Base-by-base conservation (phyloP, 2,797 vertebrate genomes). In the Craterocephalus amniculus region DNA sequence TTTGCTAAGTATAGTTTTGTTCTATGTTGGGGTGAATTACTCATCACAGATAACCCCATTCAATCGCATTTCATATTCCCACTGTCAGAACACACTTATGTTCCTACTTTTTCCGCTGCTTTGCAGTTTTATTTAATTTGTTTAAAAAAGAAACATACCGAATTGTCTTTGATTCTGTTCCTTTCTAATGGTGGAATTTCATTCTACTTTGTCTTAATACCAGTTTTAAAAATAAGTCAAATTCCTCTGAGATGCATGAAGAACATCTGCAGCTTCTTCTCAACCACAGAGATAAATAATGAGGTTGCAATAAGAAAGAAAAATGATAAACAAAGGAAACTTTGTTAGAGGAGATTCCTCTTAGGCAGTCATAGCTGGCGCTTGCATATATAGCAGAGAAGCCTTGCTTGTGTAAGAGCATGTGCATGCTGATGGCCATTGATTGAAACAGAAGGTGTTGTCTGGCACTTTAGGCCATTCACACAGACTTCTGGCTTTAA, bases 371-470 rank as follows among this genome's bases (percentile, higher is more conserved):
- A 20, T 79, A 72, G 77, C 74, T 85, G 77, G 62, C 88, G 73
- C 66, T 74, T 82, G 79, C 82, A 84, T 87, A 86, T 88, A 79
- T 76, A 83, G 83, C 83, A 35, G 83, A 86, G 87, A 84, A 87
- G 81, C 64, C 69, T 58, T 13, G 82, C 83, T 87, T 78, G 79
- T 83, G 87, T 78, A 74, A 78, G 74, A 40, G 81, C 76, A 80
- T 51, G 83, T 78, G 75, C 82, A 73, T 81, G 82, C 89, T 90
- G 86, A 91, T 85, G 89, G 90, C 90, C 93, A 91, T 85, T 78
- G 85, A 91, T 91, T 67, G 85, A 94, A 91, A 93, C 94, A 95
- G 93, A 94, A 94, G 93, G 92, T 92, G 90, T 91, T 86, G 94
- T 95, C 94, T 95, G 88, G 90, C 93, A 90, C 94, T 93, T 86